These are phyloP conservation scores for Ptiloglossa arizonensis DNA, from an alignment of 1,140 invertebrate genomes.

Conservation along the genomic window DNA sequence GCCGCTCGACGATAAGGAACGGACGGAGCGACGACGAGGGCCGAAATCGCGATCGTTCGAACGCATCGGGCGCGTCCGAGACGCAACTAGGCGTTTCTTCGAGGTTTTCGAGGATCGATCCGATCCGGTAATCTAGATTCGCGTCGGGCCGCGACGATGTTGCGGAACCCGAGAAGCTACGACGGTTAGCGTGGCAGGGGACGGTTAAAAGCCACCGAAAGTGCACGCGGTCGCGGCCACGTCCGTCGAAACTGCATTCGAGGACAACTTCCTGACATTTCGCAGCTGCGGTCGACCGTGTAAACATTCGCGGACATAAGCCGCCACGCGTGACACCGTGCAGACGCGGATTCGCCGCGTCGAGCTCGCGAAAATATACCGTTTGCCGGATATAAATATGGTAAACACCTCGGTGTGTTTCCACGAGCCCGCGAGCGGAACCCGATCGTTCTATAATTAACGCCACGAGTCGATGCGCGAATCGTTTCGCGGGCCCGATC, in stretches of 20 bases:
- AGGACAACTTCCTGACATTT: conserved; percentile 40
- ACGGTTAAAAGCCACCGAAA: conserved; percentile 26
- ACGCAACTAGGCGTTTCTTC: too few species aligned
- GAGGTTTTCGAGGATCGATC: too few species aligned
- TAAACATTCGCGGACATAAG: conserved; percentile 21
- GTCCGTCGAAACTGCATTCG: conserved; percentile 17
- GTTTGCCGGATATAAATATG: conserved; percentile 29
- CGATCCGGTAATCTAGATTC: too few species aligned
- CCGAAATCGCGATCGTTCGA: too few species aligned
- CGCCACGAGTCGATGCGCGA: neutral
- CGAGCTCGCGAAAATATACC: conserved; percentile 31
- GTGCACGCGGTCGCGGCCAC: conserved; percentile 20
- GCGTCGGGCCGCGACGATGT: neutral
- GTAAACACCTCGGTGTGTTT: conserved; percentile 15
- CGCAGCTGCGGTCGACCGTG: conserved; percentile 31
- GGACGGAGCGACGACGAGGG: too few species aligned
- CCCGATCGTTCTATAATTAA: conserved; percentile 17
- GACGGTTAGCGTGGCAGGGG: conserved; percentile 4
- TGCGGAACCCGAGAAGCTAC: neutral
- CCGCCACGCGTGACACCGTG: conserved; percentile 21
- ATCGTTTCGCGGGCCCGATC: neutral
- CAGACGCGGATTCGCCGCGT: neutral
- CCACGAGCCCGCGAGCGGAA: neutral
- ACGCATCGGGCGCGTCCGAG: too few species aligned
- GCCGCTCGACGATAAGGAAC: neutral